Evolutionary conservation across 2,888 invertebrate genomes (phyloP).

Genomic region (Eilema depressum): DNA sequence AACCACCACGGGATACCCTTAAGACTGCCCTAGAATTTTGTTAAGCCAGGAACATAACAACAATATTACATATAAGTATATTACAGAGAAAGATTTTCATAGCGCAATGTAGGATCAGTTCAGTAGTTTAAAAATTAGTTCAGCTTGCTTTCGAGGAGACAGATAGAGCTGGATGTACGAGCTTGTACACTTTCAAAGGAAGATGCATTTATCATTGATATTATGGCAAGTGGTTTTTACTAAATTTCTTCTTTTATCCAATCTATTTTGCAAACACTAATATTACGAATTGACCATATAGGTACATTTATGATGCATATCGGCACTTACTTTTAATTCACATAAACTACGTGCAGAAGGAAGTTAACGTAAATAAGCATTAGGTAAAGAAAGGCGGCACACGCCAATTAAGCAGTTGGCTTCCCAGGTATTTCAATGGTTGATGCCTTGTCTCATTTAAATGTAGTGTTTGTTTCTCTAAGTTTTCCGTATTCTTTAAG

Average conservation of each 20-base stretch:
- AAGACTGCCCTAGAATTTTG: too few species aligned
- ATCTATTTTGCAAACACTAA: neutral
- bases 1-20: neutral
- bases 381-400: constrained; percentile 23
- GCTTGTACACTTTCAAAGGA: too few species aligned
- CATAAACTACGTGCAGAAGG: constrained; percentile 15
- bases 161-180: neutral
- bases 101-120: neutral
- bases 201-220: neutral
- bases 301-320: constrained; percentile 3
- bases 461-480: constrained; percentile 17
- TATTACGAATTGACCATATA: constrained; percentile 5
- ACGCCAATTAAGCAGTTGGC: constrained; percentile 27
- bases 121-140: neutral
- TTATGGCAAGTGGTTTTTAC: neutral
- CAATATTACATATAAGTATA: too few species aligned
- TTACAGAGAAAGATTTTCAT: neutral
- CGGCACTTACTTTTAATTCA: constrained; percentile 10
- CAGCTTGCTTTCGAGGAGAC: neutral
- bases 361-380: constrained; percentile 19
- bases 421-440: constrained; percentile 38
- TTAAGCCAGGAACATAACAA: too few species aligned
- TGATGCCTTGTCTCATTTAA: constrained; percentile 26
- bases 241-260: neutral
- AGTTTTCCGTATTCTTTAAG: neutral